Evolutionary conservation across 2,888 invertebrate species (phyloP).

Genomic region (Coleophora flavipennella): DNA sequence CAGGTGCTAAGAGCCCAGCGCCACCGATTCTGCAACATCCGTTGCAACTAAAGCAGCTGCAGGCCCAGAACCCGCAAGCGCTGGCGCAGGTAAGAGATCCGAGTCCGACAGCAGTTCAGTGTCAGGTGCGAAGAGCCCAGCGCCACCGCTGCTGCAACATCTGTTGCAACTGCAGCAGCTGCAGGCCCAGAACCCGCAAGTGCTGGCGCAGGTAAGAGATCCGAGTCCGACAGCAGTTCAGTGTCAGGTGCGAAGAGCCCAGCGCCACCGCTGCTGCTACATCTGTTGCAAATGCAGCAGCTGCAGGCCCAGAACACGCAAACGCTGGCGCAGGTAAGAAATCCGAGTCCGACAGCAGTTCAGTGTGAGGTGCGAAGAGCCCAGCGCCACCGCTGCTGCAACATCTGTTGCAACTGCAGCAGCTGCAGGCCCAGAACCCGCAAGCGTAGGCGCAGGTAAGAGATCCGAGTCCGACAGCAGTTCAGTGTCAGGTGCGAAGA

Average conservation of each 20-base stretch:
- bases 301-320: conserved; percentile 58
- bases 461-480: conserved; percentile 80
- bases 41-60: no score
- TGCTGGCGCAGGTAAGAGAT: conserved; percentile 67
- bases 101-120: conserved; percentile 78
- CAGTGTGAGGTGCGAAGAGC: conserved; percentile 72
- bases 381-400: conserved; percentile 62
- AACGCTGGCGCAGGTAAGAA: conserved; percentile 56
- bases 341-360: conserved; percentile 79
- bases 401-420: conserved; percentile 52
- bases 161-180: conserved; percentile 50
- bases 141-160: conserved; percentile 58
- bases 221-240: conserved; percentile 78
- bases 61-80: no score
- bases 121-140: conserved; percentile 71
- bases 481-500: conserved; percentile 72
- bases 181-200: conserved; percentile 57
- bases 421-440: conserved; percentile 54
- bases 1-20: no score
- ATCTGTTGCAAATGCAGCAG: conserved; percentile 50
- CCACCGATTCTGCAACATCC: no score
- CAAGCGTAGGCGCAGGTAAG: conserved; percentile 62
- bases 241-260: conserved; percentile 73
- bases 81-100: no score
- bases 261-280: conserved; percentile 59